A percentile compares a stretch with the other conserved stretches of the same genome.
Evolutionary conservation across 64 coral and sea anemone species (phyloP).

Genomic region (Pachyseris speciosa): DNA sequence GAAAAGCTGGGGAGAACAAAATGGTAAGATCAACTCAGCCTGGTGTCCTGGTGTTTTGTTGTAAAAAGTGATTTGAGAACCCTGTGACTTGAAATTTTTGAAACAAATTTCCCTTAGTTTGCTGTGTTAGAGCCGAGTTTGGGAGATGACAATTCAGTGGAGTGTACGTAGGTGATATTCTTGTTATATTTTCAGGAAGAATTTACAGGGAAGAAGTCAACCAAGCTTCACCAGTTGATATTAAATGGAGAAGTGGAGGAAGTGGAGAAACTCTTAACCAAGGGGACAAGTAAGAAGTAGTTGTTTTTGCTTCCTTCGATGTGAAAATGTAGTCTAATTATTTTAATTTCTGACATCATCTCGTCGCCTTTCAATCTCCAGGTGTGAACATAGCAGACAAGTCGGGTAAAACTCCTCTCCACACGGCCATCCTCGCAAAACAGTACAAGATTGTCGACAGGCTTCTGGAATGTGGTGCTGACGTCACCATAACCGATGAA

Average conservation of each 20-base stretch:
- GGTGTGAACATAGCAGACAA: conserved; percentile 6
- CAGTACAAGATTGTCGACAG: conserved; percentile 16
- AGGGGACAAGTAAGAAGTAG: not conserved
- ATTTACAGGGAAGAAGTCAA: not conserved
- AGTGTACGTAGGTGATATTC: too few relatives aligned
- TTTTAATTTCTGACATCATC: not conserved
- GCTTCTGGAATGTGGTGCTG: conserved; percentile 5
- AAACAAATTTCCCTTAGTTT: too few relatives aligned
- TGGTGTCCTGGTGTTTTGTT: not conserved
- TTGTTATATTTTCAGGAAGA: not conserved
- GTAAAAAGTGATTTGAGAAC: too few relatives aligned
- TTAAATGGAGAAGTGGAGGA: conserved; percentile 27
- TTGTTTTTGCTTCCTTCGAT: not conserved
- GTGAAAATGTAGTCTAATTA: too few relatives aligned
- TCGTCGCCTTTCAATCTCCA: not conserved
- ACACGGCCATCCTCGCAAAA: conserved; percentile 41
- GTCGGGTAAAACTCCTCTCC: conserved; percentile 42
- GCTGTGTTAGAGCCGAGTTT: too few relatives aligned
- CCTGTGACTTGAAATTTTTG: not conserved
- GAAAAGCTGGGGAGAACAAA: not conserved
- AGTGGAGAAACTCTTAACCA: not conserved
- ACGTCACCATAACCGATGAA: conserved; percentile 28
- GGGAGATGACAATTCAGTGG: not conserved
- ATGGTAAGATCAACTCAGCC: not conserved
- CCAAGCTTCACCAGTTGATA: conserved; percentile 24